Conservation (phyloP, 2,113 vertebrate species). For the Piaya cayana region DNA sequence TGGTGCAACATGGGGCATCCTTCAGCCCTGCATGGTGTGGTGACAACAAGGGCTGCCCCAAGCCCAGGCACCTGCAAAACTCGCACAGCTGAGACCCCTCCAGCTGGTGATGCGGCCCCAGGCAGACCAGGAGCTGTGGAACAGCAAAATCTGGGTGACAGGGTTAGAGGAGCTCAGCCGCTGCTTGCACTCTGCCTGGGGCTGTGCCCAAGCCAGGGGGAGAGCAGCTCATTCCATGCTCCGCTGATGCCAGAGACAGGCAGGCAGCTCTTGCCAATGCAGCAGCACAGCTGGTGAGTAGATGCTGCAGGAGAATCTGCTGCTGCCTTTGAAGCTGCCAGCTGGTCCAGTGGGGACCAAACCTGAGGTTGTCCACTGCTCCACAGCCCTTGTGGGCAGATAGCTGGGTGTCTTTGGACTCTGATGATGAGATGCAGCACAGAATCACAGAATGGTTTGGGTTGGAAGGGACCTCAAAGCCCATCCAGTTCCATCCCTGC, state of each 20-base stretch:
- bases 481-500: too few relatives aligned
- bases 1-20: not conserved
- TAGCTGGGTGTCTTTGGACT: not conserved
- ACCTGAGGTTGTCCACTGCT: not conserved
- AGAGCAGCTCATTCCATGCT: not conserved
- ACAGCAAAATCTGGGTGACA: not conserved
- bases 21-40: not conserved
- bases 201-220: not conserved
- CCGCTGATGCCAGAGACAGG: not conserved
- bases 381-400: not conserved
- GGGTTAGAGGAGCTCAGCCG: not conserved
- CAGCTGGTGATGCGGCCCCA: not conserved
- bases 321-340: not conserved
- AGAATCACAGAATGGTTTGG: too few relatives aligned
- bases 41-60: not conserved
- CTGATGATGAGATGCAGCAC: not conserved
- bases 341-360: not conserved
- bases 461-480: too few relatives aligned
- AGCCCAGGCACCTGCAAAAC: not conserved
- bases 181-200: too few relatives aligned
- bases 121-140: too few relatives aligned
- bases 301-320: not conserved
- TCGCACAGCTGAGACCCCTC: not conserved
- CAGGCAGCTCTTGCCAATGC: not conserved
- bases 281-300: not conserved